Evolutionary conservation across 2,113 vertebrate genomes (phyloP), one percentile per base, ranked within the genome.

Genomic region (Nesospiza acunhae): DNA sequence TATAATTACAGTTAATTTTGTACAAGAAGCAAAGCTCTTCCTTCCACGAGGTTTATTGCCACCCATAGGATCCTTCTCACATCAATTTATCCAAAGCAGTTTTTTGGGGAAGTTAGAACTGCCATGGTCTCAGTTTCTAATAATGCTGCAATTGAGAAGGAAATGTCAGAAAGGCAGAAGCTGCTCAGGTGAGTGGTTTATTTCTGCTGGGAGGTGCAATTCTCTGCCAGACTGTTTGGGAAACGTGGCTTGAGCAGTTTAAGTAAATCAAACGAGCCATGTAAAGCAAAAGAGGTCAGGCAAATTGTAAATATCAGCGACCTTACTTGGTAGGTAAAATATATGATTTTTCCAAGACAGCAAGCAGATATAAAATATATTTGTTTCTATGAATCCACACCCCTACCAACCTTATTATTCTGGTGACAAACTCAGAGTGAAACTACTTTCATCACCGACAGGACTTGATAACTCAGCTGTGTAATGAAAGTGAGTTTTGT

Each of bases 21-120:
- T 87, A 85, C 46, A 58, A 91, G 94, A 87, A 91, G 46, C 58
- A 73, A 87, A 11, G 44, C 74, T 83, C 42, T 95, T 93, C 58
- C 35, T 93, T 96, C 86, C 83, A 49, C 30, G 42, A 62, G 59
- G 66, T 85, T 96, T 97, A 91, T 91, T 91, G 89, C 70, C 84
- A 91, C 91, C 81, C 35, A 15, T 89, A 94, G 87, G 75, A 53
- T 94, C 66, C 58, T 89, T 79, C 63, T 78, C 58, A 5, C 46
- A 72, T 44, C 81, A 20, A 37, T 91, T 95, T 77, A 58, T 78
- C 77, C n/a, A 3, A 53, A 80, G 74, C 46, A 27, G 31, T 69
- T 82, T 82, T 69, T 69, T 8, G 55, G 62, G 62, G 66, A 89
- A 87, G 66, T 28, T n/a, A 49, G 11, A 89, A 33, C 39, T 92